phyloP scores from a whole-genome alignment of 2,888 invertebrate genomes.

The Mellilla xanthometata region DNA sequence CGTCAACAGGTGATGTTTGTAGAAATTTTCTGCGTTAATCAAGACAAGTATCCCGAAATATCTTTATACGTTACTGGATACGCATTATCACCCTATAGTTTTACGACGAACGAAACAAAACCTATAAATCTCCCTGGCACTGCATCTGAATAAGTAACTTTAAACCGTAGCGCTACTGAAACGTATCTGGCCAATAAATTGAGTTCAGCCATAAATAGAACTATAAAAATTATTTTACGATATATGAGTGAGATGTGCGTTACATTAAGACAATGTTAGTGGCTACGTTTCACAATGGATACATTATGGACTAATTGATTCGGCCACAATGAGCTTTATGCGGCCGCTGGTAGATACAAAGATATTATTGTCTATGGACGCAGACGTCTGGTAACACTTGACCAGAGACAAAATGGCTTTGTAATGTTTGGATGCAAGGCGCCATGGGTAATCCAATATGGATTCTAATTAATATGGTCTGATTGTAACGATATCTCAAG shows the following conservation, averaged over 20 bases:
- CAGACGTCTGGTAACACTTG: slow-evolving; percentile 81
- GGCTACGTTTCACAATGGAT: slow-evolving; percentile 67
- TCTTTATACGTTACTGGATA: slow-evolving; percentile 28
- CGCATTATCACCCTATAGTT: slow-evolving; percentile 41
- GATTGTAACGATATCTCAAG: slow-evolving; percentile 32
- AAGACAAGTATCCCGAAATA: slow-evolving; percentile 32
- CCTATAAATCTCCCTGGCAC: slow-evolving; percentile 50
- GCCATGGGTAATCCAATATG: slow-evolving; percentile 75
- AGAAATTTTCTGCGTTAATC: slow-evolving; percentile 30
- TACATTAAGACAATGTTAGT: slow-evolving; percentile 80
- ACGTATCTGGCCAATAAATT: slow-evolving; percentile 77
- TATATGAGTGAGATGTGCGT: slow-evolving; percentile 58
- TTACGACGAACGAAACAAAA: slow-evolving; percentile 51
- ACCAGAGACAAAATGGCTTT: slow-evolving; percentile 81
- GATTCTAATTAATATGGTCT: slow-evolving; percentile 38
- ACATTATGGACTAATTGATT: slow-evolving; percentile 81
- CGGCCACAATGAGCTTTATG: slow-evolving; percentile 75
- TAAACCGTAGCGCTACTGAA: slow-evolving; percentile 67
- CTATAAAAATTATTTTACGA: slow-evolving; percentile 78
- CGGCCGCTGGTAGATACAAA: slow-evolving; percentile 63
- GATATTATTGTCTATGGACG: slow-evolving; percentile 74
- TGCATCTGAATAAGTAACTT: slow-evolving; percentile 52
- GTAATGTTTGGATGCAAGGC: slow-evolving; percentile 71
- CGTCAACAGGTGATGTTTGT: slow-evolving; percentile 60
- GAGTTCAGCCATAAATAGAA: slow-evolving; percentile 71